phyloP scores from a whole-genome alignment of 2,113 vertebrate species.

The Isichthys henryi region DNA sequence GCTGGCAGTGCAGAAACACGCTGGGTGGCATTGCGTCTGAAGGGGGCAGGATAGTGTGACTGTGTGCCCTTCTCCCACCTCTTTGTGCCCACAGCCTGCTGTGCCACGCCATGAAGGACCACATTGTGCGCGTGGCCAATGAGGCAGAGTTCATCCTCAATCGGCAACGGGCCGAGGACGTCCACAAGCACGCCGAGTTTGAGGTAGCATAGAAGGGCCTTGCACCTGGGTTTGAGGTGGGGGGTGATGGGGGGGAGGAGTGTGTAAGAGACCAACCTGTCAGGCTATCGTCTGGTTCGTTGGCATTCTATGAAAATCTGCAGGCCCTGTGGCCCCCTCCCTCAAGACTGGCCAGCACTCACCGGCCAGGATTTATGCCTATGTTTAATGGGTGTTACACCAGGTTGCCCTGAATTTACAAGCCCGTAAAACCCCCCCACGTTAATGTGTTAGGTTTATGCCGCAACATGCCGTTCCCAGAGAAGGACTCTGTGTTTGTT shows the following conservation, averaged over 20 bases:
- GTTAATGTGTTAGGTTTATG: not conserved
- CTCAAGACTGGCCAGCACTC: conserved; percentile 38
- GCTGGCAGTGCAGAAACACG: not conserved
- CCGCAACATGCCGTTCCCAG: not conserved
- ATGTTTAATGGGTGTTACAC: not conserved
- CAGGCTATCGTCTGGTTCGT: not conserved
- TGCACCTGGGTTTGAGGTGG: not conserved
- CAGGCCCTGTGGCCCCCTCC: not conserved
- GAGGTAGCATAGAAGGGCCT: conserved; percentile 68
- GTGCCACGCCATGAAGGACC: conserved; percentile 98
- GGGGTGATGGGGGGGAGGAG: not conserved
- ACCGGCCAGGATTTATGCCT: conserved; percentile 44
- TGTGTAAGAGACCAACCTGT: not conserved
- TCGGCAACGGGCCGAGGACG: conserved; percentile 92
- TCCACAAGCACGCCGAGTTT: conserved; percentile 97
- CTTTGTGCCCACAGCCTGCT: conserved; percentile 64
- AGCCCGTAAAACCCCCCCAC: not conserved
- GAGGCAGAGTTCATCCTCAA: conserved; percentile 98
- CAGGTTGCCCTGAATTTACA: not conserved
- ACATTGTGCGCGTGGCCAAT: conserved; percentile 95
- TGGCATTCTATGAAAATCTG: not conserved
- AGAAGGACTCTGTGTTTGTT: not conserved
- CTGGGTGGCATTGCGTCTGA: not conserved
- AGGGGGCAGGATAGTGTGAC: not conserved
- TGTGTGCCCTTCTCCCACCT: not conserved